Conservation (phyloP, 2,113 vertebrate genomes). For the Tyto alba region DNA sequence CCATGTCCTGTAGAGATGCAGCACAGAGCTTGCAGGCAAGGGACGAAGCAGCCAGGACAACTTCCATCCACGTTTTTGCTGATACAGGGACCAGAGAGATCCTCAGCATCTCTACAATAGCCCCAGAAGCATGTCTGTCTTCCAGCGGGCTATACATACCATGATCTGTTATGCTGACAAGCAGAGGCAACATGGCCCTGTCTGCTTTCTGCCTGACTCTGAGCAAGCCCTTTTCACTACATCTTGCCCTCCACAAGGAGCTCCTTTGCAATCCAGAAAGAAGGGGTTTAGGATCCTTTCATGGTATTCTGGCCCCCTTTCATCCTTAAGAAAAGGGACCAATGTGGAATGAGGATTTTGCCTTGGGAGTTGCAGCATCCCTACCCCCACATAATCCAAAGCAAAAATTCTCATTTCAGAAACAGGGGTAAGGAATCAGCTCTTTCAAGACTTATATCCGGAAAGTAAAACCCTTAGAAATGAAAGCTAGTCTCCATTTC, state of each 20-base stretch:
- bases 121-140: not conserved
- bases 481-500: not conserved
- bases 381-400: accelerated
- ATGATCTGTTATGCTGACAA: accelerated
- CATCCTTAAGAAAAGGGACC: not conserved
- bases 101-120: not conserved
- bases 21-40: not conserved
- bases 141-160: accelerated
- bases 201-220: not conserved
- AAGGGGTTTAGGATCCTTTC: not conserved
- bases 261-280: not conserved
- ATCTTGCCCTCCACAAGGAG: accelerated
- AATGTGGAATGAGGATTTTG: not conserved
- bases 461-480: not conserved
- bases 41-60: not conserved
- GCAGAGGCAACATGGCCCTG: not conserved
- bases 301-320: accelerated
- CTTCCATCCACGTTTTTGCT: not conserved
- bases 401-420: not conserved
- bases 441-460: accelerated
- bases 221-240: not conserved
- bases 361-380: accelerated
- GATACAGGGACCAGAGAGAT: not conserved
- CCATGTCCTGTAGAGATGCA: accelerated
- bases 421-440: not conserved